These are phyloP conservation scores for Scylla paramamosain DNA, from an alignment of 1,140 invertebrate species.

Conservation along the genomic window DNA sequence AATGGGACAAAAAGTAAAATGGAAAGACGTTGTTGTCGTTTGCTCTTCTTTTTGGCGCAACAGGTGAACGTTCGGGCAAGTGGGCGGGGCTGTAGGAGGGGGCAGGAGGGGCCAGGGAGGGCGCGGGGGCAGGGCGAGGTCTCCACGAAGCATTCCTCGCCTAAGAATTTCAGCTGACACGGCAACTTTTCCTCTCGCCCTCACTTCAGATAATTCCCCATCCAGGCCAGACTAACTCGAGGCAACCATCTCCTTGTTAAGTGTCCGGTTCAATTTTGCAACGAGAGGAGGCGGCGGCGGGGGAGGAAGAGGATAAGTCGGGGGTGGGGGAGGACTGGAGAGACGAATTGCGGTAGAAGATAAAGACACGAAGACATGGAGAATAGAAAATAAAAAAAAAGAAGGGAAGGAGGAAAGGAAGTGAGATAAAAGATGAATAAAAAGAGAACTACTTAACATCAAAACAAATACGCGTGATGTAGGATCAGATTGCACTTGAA, in stretches of 20 bases:
- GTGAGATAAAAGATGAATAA: background rate
- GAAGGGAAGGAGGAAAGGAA: background rate
- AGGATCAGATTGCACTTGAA: background rate
- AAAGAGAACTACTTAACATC: background rate
- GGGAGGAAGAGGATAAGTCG: background rate
- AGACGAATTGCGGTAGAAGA: background rate
- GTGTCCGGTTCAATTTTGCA: background rate
- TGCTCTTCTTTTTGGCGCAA: background rate
- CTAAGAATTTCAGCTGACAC: background rate
- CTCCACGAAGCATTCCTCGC: background rate
- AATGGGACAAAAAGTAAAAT: background rate
- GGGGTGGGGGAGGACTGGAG: background rate
- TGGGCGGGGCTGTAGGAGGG: background rate
- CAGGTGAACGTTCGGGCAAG: background rate
- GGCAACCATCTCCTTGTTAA: background rate
- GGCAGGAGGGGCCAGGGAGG: background rate
- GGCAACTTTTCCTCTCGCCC: background rate
- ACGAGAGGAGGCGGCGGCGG: background rate
- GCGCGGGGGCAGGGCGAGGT: too few relatives aligned
- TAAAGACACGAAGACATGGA: background rate
- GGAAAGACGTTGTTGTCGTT: background rate
- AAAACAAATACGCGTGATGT: constrained; percentile 24
- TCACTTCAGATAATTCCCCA: background rate
- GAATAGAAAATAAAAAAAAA: too few relatives aligned
- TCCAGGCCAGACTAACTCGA: background rate